These are phyloP conservation scores for Uropetala carovei DNA, from an alignment of 2,888 invertebrate genomes.

Conservation along the genomic window DNA sequence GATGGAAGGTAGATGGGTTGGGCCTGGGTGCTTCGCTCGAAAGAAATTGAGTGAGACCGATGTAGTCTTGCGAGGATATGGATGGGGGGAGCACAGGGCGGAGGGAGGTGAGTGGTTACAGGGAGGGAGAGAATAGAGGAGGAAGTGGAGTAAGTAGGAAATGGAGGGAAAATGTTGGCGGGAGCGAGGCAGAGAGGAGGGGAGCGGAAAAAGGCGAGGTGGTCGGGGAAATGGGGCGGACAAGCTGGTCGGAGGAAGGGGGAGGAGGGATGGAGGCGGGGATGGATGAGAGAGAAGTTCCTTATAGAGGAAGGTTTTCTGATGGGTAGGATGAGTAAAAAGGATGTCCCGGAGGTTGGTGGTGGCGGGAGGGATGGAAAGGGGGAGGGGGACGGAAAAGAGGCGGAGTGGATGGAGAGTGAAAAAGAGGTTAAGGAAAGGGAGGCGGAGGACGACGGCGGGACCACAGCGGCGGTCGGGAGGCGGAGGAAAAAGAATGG, in stretches of 20 bases:
- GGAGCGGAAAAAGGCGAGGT: neutral
- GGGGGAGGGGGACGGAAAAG: neutral
- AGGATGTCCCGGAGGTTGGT: neutral
- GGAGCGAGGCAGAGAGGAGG: neutral
- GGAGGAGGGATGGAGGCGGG: conserved; percentile 2
- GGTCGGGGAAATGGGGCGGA: neutral
- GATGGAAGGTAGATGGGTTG: neutral
- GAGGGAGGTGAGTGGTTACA: neutral
- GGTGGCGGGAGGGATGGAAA: neutral
- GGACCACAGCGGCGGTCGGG: neutral
- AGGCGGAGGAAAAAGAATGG: neutral
- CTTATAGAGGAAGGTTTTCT: conserved; percentile 54
- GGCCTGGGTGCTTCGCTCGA: conserved; percentile 28
- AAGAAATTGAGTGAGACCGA: conserved; percentile 41
- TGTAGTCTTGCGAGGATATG: conserved; percentile 1
- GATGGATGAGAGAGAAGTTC: conserved; percentile 26
- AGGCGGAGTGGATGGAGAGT: neutral
- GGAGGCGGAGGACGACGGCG: neutral
- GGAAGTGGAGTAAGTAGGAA: conserved; percentile 47
- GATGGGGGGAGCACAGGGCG: neutral
- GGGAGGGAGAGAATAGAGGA: conserved; percentile 66
- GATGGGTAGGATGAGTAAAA: conserved; percentile 23
- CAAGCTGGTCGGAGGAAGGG: neutral
- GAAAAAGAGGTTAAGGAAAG: neutral
- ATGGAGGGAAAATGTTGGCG: neutral